A percentile compares a stretch with the other conserved stretches of the same genome.
phyloP scores from a whole-genome alignment of 2,113 vertebrate species.

The Mystacornis crossleyi region DNA sequence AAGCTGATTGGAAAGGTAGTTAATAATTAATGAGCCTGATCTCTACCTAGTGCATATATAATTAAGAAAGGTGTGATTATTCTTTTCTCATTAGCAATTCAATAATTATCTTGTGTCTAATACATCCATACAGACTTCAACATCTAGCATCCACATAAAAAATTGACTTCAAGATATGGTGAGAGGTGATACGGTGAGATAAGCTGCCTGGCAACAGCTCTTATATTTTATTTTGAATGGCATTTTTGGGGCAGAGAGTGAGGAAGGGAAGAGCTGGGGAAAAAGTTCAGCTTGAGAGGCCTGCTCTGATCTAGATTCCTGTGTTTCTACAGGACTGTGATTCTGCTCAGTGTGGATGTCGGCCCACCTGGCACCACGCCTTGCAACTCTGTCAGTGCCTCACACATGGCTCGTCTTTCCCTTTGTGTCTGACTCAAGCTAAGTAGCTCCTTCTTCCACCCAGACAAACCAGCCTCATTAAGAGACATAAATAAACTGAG shows the following conservation, averaged over 20 bases:
- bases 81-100: background rate
- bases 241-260: background rate
- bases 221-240: conserved; percentile 6
- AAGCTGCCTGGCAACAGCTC: conserved; percentile 40
- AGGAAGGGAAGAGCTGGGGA: background rate
- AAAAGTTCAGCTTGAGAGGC: rapidly evolving
- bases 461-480: background rate
- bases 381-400: background rate
- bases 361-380: rapidly evolving
- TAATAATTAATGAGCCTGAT: background rate
- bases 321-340: background rate
- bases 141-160: background rate
- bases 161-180: background rate
- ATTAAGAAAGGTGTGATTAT: background rate
- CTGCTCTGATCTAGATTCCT: background rate
- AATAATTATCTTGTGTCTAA: background rate
- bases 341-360: background rate
- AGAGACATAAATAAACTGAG: background rate
- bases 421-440: background rate
- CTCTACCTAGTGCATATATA: background rate
- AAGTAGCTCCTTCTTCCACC: background rate
- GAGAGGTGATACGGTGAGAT: too few relatives aligned
- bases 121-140: background rate
- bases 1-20: background rate
- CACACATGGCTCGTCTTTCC: rapidly evolving